Evolutionary conservation across 2,113 vertebrate species (phyloP).

Genomic region (cattle (Bos taurus)): ARS-UCD2.0 NC_037349.1:59587001-59587500

Average conservation of each 20-base stretch:
- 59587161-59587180: not conserved
- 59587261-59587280: not conserved
- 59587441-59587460: not conserved
- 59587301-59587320: not conserved
- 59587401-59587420: not conserved
- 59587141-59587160: not conserved
- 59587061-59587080: not conserved
- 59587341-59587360: not conserved
- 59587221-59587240: not conserved
- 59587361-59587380: not conserved
- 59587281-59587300: not conserved
- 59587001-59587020: not conserved
- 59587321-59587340: not conserved
- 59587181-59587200: not conserved
- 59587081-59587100: not conserved
- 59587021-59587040: not conserved
- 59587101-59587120: not conserved
- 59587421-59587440: not conserved
- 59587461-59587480: not conserved
- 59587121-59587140: not conserved
- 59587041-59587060: not conserved
- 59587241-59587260: not conserved
- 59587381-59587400: not conserved
- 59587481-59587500: not conserved
- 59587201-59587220: accelerated